These are phyloP conservation scores for Melanerpes formicivorus DNA, from an alignment of 2,113 vertebrate species.

Conservation along the genomic window DNA sequence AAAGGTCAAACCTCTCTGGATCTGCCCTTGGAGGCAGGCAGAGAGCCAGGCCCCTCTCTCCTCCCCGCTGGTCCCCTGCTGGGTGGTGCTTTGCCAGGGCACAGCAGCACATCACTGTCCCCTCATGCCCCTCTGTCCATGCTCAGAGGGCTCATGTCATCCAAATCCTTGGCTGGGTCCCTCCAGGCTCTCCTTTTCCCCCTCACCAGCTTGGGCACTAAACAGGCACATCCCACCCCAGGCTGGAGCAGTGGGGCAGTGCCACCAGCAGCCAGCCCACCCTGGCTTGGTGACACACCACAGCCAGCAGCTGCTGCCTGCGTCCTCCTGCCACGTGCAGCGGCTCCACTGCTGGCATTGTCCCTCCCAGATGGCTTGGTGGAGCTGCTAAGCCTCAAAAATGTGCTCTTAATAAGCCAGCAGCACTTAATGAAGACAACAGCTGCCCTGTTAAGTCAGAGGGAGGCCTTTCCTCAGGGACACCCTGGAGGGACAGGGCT, in stretches of 20 bases:
- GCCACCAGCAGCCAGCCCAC: accelerated
- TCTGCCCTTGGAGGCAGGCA: not conserved
- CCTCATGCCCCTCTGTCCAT: accelerated
- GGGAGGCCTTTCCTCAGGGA: not conserved
- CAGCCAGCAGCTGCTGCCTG: accelerated
- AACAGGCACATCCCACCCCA: accelerated
- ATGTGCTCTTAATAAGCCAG: constrained; percentile 45
- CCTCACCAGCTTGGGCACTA: not conserved
- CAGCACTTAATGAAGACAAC: not conserved
- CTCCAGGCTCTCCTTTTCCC: not conserved
- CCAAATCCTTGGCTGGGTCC: not conserved
- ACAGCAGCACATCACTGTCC: not conserved
- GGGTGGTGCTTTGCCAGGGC: accelerated
- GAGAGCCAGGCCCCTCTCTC: not conserved
- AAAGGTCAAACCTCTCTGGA: accelerated
- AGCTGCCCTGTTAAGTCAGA: not conserved
- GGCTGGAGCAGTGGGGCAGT: accelerated
- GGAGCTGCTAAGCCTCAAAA: constrained; percentile 63
- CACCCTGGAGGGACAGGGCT: not conserved
- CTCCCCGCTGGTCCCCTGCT: not conserved
- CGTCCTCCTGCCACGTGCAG: not conserved
- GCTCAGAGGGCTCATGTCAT: not conserved
- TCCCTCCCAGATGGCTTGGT: not conserved
- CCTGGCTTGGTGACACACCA: accelerated
- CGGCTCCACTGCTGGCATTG: accelerated